Conservation (phyloP, 2,888 invertebrate species). For the Chrysotoxum bicinctum region DNA sequence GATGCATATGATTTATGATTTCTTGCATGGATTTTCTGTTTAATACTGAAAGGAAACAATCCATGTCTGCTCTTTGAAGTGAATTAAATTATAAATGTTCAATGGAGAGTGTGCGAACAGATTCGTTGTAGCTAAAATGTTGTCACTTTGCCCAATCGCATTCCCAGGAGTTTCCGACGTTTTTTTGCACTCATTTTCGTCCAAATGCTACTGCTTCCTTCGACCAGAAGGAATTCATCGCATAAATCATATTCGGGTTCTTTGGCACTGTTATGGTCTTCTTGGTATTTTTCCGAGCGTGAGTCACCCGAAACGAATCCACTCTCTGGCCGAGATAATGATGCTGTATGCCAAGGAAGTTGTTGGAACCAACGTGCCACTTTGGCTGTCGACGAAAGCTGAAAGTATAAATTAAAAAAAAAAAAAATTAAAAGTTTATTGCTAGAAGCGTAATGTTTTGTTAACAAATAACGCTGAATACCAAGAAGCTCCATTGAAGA, state of each 20-base stretch:
- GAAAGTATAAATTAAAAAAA: conserved; percentile 75
- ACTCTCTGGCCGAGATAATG: conserved; percentile 89
- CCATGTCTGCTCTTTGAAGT: neutral
- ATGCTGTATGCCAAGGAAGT: conserved; percentile 83
- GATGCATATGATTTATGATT: conserved; percentile 44
- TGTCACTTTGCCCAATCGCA: conserved; percentile 88
- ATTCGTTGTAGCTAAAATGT: conserved; percentile 83
- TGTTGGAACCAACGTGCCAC: conserved; percentile 92
- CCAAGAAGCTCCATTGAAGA: neutral
- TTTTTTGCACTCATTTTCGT: conserved; percentile 88
- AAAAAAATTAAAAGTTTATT: conserved; percentile 28
- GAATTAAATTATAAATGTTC: conserved; percentile 30
- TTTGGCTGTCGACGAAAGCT: conserved; percentile 90
- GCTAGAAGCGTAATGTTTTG: conserved; percentile 4
- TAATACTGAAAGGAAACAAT: conserved; percentile 18
- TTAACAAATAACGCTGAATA: conserved; percentile 52
- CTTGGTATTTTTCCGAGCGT: conserved; percentile 83
- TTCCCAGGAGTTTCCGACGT: conserved; percentile 86
- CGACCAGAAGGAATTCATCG: conserved; percentile 85
- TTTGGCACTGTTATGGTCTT: conserved; percentile 81
- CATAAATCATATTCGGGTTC: conserved; percentile 81
- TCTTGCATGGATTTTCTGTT: conserved; percentile 50
- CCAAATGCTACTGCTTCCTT: conserved; percentile 86
- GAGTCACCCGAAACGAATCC: conserved; percentile 88
- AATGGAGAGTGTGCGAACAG: neutral